phyloP scores from a whole-genome alignment of 2,888 invertebrate species.

The Idaea biselata region DNA sequence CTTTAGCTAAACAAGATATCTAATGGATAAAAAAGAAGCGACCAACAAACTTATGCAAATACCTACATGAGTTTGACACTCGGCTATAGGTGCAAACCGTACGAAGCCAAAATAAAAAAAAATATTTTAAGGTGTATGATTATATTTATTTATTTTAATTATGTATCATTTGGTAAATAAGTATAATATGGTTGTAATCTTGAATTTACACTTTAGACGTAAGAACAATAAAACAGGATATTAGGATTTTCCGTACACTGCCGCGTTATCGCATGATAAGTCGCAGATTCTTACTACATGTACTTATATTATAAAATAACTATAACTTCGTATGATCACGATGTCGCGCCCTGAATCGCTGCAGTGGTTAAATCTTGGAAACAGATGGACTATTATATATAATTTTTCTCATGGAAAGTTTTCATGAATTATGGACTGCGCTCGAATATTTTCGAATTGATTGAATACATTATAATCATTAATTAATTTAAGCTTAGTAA shows the following conservation, averaged over 20 bases:
- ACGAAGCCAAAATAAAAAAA: neutral
- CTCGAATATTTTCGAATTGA: constrained; percentile 6
- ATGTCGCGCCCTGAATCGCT: too few species aligned
- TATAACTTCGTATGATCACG: too few species aligned
- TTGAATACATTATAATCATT: constrained; percentile 10
- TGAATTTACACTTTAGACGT: constrained; percentile 8
- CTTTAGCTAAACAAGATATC: too few species aligned
- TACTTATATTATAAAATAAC: too few species aligned
- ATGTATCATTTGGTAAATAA: neutral
- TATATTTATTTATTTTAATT: constrained; percentile 2
- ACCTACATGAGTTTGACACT: too few species aligned
- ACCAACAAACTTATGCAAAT: too few species aligned
- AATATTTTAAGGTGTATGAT: neutral
- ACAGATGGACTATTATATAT: neutral
- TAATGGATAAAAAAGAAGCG: too few species aligned
- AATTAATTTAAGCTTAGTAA: constrained; percentile 6
- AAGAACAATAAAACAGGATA: neutral
- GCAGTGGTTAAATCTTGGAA: neutral
- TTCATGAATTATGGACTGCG: neutral
- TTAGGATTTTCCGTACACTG: too few species aligned
- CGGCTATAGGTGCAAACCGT: neutral
- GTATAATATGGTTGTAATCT: constrained; percentile 4
- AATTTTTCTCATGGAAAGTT: neutral
- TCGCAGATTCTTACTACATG: too few species aligned
- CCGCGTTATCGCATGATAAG: too few species aligned